A percentile compares a stretch with the other conserved stretches of the same genome.
Conservation (phyloP, 2,888 invertebrate genomes). For the Scelioninae gen. 1 region DNA sequence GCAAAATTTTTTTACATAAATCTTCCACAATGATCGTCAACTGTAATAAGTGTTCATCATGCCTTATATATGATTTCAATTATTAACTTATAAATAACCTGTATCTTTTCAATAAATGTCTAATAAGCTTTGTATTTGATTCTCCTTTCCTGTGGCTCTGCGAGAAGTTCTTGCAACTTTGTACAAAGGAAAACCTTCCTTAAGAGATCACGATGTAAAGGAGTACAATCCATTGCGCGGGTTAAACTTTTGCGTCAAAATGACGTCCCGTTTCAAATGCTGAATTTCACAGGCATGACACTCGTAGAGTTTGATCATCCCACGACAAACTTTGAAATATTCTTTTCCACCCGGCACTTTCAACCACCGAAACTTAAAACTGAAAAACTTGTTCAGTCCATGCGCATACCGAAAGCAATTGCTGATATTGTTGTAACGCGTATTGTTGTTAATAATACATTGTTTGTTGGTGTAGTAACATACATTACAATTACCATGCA, state of each 20-base stretch:
- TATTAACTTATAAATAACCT: too few species aligned
- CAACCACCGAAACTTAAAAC: slow-evolving; percentile 10
- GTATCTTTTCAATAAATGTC: too few species aligned
- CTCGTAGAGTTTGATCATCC: slow-evolving; percentile 16
- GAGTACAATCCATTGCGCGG: slow-evolving; percentile 37
- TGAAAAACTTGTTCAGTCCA: slow-evolving; percentile 18
- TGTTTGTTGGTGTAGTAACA: slow-evolving; percentile 54
- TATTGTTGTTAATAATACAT: slow-evolving; percentile 43
- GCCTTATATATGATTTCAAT: too few species aligned
- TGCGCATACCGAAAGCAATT: slow-evolving; percentile 19
- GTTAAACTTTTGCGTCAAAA: slow-evolving; percentile 41
- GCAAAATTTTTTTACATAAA: too few species aligned
- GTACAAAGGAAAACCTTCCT: slow-evolving; percentile 46
- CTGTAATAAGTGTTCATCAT: too few species aligned
- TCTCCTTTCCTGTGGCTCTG: slow-evolving; percentile 20
- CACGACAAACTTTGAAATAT: slow-evolving; percentile 30
- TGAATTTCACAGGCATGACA: slow-evolving; percentile 29
- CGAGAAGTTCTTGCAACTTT: slow-evolving; percentile 43
- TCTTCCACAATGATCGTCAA: too few species aligned
- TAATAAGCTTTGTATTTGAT: too few species aligned
- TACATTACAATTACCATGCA: slow-evolving; percentile 66
- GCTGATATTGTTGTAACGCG: slow-evolving; percentile 34
- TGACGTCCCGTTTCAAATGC: slow-evolving; percentile 29
- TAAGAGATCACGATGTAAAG: slow-evolving; percentile 48
- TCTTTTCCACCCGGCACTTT: slow-evolving; percentile 1